Conservation (phyloP, 2,113 vertebrate genomes). For the Melanotaenia duboulayi region DNA sequence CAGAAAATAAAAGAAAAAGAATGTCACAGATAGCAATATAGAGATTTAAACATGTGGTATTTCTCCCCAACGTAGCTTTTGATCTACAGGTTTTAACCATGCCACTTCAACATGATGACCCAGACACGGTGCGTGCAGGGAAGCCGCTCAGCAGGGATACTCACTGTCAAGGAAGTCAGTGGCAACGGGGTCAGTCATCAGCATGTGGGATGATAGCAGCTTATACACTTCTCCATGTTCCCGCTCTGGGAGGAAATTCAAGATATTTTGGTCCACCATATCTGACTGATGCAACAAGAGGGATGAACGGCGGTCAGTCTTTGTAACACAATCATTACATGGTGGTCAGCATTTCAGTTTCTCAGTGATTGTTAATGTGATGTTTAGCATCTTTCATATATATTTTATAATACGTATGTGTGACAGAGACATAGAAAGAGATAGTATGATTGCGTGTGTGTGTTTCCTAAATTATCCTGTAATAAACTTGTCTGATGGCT, state of each 20-base stretch:
- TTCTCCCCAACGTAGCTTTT: background rate
- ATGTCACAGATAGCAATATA: background rate
- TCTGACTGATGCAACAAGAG: slow-evolving; percentile 90
- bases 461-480: too few species aligned
- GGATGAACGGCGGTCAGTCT: slow-evolving; percentile 56
- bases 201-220: slow-evolving; percentile 87
- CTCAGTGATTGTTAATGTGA: background rate
- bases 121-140: slow-evolving; percentile 22
- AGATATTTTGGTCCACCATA: slow-evolving; percentile 94
- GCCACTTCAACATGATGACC: slow-evolving; percentile 34
- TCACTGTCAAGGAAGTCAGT: slow-evolving; percentile 88
- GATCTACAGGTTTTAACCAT: slow-evolving; percentile 23
- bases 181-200: slow-evolving; percentile 84
- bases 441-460: too few species aligned
- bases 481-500: too few species aligned
- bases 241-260: slow-evolving; percentile 91
- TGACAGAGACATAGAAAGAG: too few species aligned
- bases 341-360: background rate
- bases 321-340: slow-evolving; percentile 1
- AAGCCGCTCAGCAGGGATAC: slow-evolving; percentile 53
- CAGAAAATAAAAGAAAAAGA: background rate
- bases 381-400: background rate
- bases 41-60: background rate
- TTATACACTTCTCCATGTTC: slow-evolving; percentile 91
- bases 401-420: too few species aligned